Evolutionary conservation across 1,140 invertebrate genomes (phyloP), one percentile per base, ranked within the genome.

Genomic region (Copidosoma floridanum): DNA sequence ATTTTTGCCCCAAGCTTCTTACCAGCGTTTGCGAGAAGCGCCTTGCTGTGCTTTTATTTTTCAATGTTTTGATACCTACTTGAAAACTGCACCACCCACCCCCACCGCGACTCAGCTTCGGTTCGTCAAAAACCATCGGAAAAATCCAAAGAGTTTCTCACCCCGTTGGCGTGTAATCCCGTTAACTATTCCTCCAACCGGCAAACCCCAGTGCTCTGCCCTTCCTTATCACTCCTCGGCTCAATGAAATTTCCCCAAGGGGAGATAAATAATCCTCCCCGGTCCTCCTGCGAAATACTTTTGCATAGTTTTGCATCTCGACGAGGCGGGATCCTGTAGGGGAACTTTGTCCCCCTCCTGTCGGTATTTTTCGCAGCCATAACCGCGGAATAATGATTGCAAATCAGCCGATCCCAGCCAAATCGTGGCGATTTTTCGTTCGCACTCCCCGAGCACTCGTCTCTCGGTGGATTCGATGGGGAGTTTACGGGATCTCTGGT

Each of bases 231-330:
- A 18, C 8, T 18, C 26, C 35, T 18, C 35, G 5, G 26, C 23
- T 11, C 26, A 35, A 29, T 29, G 3, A 29, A 2, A 53, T 44
- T 23, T 60, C 41, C 41, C 24, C 14, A 1, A 20, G 3, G 23
- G 38, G 32, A 23, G 20, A 23, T 50, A 55, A 55, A 61, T 56
- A 61, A 26, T 43, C 44, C 2, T 47, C 14, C 44, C 2, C 27
- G 2, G 20, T 10, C 4, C 43, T 1, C 5, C 40, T 11, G 44
- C 35, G 21, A 40, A 24, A 48, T 40, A 54, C 48, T 61, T 61
- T 55, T 61, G 44, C 59, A 61, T 48, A 50, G 23, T 38, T 55
- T 61, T 48, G 52, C 52, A 61, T 55, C 38, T 5, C 5, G 38
- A 10, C 6, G 38, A 16, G 5, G 43, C 3, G 43, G 16, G 6